Base-by-base conservation (phyloP, 2,113 vertebrate species). In the Harpagus bidentatus region DNA sequence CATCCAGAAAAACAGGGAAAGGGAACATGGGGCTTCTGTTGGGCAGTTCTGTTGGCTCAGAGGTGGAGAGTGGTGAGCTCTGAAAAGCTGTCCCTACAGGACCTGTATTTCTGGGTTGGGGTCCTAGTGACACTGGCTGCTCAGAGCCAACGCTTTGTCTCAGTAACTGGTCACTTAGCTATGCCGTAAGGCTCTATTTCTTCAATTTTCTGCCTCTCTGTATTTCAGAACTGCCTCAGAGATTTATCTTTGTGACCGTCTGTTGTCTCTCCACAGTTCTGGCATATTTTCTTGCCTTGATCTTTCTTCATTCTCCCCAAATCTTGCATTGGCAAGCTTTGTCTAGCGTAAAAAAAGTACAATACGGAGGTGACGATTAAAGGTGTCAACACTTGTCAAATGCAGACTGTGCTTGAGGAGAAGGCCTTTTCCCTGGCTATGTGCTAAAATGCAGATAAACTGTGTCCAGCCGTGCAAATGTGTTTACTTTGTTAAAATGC, bases 231-330 rank as follows among this genome's bases (percentile, higher is more conserved):
- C 69, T 45, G 38, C 59, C 40, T 83, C 72, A 47, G 80, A 93
- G 52, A 48, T 92, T 88, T 90, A 53, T 93, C 84, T 91, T 74
- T 63, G 55, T 71, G 80, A 47, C 67, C 0, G 29, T 78, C 79
- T 91, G 84, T 79, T 91, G 74, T 94, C 72, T 96, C n/a, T 84
- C 95, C 65, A 4, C 77, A 67, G 34, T 86, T 86, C 42, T 71
- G 69, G 89, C 38, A 0, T 96, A 74, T 95, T 65, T 84, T 87
- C 53, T 59, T 95, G 80, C 89, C 94, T 96, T 91, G 86, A 95
- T 96, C 96, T 96, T 96, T 96, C 94, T 88, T 89, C 86, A 53
- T 88, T 55, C 82, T 40, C 76, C 76, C 85, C 77, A 83, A 78
- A 63, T 92, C 91, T 83, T 70, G 55, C 82, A 21, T 26, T 88